phyloP scores from a whole-genome alignment of 2,797 vertebrate species.

The Hyperoplus immaculatus region DNA sequence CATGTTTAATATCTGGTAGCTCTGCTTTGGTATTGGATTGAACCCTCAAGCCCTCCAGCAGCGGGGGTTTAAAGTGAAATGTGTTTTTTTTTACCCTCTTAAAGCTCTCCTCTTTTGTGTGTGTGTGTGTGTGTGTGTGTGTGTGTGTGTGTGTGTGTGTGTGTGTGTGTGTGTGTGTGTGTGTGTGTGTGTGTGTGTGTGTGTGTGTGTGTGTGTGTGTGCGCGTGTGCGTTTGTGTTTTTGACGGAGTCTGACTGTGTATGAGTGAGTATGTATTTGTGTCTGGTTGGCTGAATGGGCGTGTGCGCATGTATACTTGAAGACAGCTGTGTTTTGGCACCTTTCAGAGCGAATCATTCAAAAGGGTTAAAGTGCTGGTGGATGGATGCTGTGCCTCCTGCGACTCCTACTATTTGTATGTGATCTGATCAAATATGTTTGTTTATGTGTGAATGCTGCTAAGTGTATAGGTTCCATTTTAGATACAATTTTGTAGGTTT shows the following conservation, averaged over 20 bases:
- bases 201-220: not conserved
- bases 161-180: slow-evolving; percentile 2
- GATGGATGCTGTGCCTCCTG: slow-evolving; percentile 36
- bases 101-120: slow-evolving; percentile 28
- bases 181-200: not conserved
- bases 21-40: slow-evolving; percentile 42
- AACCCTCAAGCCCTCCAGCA: slow-evolving; percentile 41
- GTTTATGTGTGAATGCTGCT: not conserved
- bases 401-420: slow-evolving; percentile 36
- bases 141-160: slow-evolving; percentile 30
- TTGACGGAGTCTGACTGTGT: not conserved
- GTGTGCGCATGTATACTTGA: slow-evolving; percentile 55
- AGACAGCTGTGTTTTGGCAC: slow-evolving; percentile 60
- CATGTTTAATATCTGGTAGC: slow-evolving; percentile 68
- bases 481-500: slow-evolving; percentile 26
- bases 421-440: slow-evolving; percentile 18
- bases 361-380: slow-evolving; percentile 50
- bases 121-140: no score
- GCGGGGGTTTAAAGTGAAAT: slow-evolving; percentile 51
- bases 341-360: slow-evolving; percentile 61
- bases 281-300: slow-evolving; percentile 8
- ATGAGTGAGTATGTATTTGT: not conserved
- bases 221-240: not conserved
- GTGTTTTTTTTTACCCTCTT: slow-evolving; percentile 21
- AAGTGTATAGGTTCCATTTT: not conserved